Base-by-base conservation (phyloP, 2,888 invertebrate genomes). In the Melanostoma mellinum region DNA sequence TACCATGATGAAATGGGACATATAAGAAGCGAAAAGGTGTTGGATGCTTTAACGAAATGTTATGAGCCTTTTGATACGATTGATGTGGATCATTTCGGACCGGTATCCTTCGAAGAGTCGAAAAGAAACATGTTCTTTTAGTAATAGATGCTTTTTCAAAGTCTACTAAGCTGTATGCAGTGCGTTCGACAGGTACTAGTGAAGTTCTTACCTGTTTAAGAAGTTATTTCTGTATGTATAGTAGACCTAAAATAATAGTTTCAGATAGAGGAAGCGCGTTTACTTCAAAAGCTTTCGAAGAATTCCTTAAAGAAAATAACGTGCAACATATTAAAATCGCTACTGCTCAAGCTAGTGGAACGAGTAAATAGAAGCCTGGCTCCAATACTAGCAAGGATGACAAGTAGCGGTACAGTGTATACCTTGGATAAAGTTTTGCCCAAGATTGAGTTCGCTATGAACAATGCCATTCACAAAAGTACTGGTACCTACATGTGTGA, bases 261-360 rank as follows among this genome's bases (percentile, higher is more conserved):
- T 52, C 52, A 2, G 52, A 52, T 35, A 9, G 33, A 33, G 86
- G 86, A 1, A 81, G 78, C 2, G 60, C 58, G 36, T 87, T 87
- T 52, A 86, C 85, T 0, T 85, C 85, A 0, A 20, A 5, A 6
- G 81, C 85, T 32, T 87, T 87, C 56, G 6, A 36, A 32, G 30
- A 55, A 20, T 86, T 85, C 72, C 35, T 86, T 38, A 10, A 46
- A 3, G 38, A 65, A 6, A 60, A 72, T 35, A 61, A 72, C n/a
- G 52, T 86, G 3, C 9, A 52, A 6, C 86, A 86, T 32, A 50
- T 85, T 4, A 69, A 69, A 10, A 56, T 86, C 0, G 85, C 86
- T 2, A 82, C 82, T 1, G 86, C 72, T 8, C 48, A 86, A 86
- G 0, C 86, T 86, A 10, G 86, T 86, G 0, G 86, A 87, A 72